phyloP scores from a whole-genome alignment of 2,113 vertebrate species.

The Chlorodrepanis virens region DNA sequence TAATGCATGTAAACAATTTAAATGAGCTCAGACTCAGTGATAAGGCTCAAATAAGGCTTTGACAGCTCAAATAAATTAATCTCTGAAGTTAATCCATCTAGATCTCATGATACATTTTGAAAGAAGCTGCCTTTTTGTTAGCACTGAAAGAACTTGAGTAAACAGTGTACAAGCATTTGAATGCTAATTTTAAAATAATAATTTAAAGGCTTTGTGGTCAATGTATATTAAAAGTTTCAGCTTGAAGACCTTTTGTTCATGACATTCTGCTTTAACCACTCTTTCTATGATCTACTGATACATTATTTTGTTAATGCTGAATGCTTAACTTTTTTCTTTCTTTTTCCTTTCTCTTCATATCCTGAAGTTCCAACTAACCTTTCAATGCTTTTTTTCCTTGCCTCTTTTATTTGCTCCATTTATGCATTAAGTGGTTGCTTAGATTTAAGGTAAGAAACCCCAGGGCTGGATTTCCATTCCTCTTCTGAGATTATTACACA shows the following conservation, averaged over 20 bases:
- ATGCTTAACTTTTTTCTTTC: conserved; percentile 82
- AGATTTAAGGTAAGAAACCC: conserved; percentile 99
- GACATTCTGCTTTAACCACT: conserved; percentile 81
- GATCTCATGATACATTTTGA: background rate
- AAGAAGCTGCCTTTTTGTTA: background rate
- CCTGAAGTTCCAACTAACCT: conserved; percentile 86
- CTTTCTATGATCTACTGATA: conserved; percentile 77
- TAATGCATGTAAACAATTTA: background rate
- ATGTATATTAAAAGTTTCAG: conserved; percentile 62
- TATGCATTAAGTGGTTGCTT: conserved; percentile 99
- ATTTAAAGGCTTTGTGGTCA: conserved; percentile 1
- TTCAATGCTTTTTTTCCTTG: conserved; percentile 87
- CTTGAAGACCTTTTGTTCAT: conserved; percentile 70
- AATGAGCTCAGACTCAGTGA: background rate
- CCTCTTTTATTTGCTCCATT: conserved; percentile 88
- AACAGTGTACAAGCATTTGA: background rate
- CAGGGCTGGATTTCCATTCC: conserved; percentile 80
- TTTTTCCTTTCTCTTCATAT: conserved; percentile 81
- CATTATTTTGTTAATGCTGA: conserved; percentile 82
- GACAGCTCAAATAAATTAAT: background rate
- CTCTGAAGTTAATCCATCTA: background rate
- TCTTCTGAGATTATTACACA: conserved; percentile 78
- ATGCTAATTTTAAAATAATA: background rate
- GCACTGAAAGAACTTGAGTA: background rate
- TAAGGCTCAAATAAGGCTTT: background rate